A percentile compares a stretch with the other conserved stretches of the same genome.
phyloP scores from a whole-genome alignment of 2,797 vertebrate genomes.

The Protonibea diacanthus region DNA sequence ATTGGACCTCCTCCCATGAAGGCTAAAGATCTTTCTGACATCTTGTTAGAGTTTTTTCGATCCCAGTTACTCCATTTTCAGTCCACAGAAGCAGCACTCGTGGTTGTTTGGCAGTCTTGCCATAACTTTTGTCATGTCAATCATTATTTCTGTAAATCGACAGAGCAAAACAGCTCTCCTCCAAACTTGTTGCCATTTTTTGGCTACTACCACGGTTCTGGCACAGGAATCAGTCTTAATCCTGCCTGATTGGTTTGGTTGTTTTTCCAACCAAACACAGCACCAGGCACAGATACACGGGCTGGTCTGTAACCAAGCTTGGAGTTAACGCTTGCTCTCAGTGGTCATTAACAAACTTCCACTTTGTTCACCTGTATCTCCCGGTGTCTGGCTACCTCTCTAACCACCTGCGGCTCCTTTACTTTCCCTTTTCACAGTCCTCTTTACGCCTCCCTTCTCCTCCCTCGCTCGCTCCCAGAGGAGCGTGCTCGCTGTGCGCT shows the following conservation, averaged over 20 bases:
- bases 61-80: not conserved
- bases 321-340: conserved; percentile 24
- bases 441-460: conserved; percentile 38
- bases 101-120: not conserved
- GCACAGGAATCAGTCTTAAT: not conserved
- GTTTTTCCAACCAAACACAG: not conserved
- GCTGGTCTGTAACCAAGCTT: not conserved
- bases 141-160: not conserved
- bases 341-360: conserved; percentile 36
- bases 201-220: not conserved
- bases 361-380: conserved; percentile 19
- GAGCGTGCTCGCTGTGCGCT: conserved; percentile 63
- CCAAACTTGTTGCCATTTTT: not conserved
- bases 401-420: conserved; percentile 71
- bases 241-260: not conserved
- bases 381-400: conserved; percentile 29
- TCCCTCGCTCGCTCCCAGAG: conserved; percentile 69
- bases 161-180: not conserved
- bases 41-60: not conserved
- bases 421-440: conserved; percentile 35
- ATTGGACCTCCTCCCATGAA: no score
- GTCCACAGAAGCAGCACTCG: not conserved
- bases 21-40: not conserved
- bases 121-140: not conserved
- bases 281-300: not conserved